Evolutionary conservation across 2,797 vertebrate species (phyloP).

Genomic region (Monodelphis domestica): DNA sequence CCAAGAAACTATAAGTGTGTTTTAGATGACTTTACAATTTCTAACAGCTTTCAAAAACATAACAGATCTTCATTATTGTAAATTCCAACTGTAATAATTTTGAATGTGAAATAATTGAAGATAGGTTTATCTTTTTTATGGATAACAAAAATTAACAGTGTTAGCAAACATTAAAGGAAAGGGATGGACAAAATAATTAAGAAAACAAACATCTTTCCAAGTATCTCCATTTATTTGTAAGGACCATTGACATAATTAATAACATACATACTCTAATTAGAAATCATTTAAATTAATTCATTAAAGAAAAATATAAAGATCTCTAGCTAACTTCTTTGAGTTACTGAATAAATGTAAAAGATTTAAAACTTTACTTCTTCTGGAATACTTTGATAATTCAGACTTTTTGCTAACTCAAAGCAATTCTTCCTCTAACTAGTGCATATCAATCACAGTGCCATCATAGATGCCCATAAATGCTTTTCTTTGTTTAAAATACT

Average conservation of each 20-base stretch:
- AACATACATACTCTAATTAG: neutral
- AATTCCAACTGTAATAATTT: constrained; percentile 52
- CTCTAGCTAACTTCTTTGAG: constrained; percentile 23
- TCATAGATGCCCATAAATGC: neutral
- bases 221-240: constrained; percentile 14
- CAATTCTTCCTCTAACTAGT: neutral
- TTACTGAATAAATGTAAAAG: constrained; percentile 11
- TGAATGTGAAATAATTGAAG: constrained; percentile 37
- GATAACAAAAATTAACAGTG: constrained; percentile 48
- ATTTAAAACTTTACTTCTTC: constrained; percentile 36
- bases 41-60: constrained; percentile 43
- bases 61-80: constrained; percentile 36
- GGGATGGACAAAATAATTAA: constrained; percentile 31
- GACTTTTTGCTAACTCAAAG: constrained; percentile 17
- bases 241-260: neutral
- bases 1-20: constrained; percentile 37
- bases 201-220: constrained; percentile 45
- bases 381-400: constrained; percentile 42
- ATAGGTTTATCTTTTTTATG: constrained; percentile 34
- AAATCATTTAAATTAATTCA: constrained; percentile 33
- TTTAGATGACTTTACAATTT: constrained; percentile 35
- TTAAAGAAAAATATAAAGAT: constrained; percentile 47
- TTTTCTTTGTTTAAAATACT: constrained; percentile 43
- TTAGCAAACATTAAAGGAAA: constrained; percentile 48
- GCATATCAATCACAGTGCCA: neutral